phyloP scores from a whole-genome alignment of 2,113 vertebrate species.

The Hippocampus abdominalis region DNA sequence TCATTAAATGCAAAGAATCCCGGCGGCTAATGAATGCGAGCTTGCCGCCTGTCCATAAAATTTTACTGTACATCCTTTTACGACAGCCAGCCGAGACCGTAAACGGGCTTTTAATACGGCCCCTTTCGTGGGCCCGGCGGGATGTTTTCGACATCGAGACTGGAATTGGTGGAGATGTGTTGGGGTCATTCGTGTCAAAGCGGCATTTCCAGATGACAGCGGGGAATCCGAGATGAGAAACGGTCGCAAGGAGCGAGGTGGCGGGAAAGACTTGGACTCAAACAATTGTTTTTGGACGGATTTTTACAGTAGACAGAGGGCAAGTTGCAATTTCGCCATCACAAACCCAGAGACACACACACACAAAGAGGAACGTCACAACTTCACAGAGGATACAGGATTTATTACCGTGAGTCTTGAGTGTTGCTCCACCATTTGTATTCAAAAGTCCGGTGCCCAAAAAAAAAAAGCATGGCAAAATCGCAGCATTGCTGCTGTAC shows the following conservation, averaged over 20 bases:
- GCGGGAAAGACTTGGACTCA: neutral
- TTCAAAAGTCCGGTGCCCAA: neutral
- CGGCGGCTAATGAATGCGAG: neutral
- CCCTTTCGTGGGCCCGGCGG: neutral
- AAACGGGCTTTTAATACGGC: neutral
- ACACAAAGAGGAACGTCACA: neutral
- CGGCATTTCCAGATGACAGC: neutral
- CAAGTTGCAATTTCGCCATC: neutral
- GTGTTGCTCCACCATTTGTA: neutral
- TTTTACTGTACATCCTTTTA: constrained; percentile 6
- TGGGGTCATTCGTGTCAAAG: constrained; percentile 3
- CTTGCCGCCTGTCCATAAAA: neutral
- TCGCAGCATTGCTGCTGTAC: neutral
- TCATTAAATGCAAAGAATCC: neutral
- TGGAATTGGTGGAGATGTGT: neutral
- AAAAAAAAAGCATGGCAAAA: no score
- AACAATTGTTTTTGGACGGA: neutral
- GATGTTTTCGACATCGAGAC: neutral
- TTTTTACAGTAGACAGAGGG: neutral
- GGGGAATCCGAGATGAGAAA: constrained; percentile 29
- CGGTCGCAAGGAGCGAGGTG: constrained; percentile 5
- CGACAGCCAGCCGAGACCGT: neutral
- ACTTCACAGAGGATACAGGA: neutral
- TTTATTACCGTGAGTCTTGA: neutral
- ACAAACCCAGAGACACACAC: neutral